Evolutionary conservation across 1,140 invertebrate genomes (phyloP).

Genomic region (Chironomus striatipennis): DNA sequence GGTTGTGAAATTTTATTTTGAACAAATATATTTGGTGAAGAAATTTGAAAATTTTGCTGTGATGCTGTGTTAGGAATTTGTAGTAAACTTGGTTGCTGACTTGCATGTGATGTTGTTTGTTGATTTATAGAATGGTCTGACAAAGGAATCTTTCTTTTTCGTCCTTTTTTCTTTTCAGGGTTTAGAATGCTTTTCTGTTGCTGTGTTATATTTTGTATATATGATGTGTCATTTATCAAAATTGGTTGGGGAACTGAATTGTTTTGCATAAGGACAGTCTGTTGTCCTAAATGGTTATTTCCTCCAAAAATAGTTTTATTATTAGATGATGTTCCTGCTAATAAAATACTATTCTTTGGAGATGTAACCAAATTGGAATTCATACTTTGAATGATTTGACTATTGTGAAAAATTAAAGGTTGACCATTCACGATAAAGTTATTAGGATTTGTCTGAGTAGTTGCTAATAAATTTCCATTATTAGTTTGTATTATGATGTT

Average conservation of each 20-base stretch:
- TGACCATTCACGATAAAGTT: slow-evolving; percentile 8
- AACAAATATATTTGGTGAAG: slow-evolving; percentile 55
- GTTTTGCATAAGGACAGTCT: slow-evolving; percentile 61
- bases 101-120: no score
- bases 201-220: slow-evolving; percentile 42
- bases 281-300: slow-evolving; percentile 49
- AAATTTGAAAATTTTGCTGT: slow-evolving; percentile 53
- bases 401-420: not conserved
- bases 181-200: slow-evolving; percentile 52
- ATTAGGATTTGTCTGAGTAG: not conserved
- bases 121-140: not conserved
- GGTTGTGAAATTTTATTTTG: slow-evolving; percentile 40
- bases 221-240: slow-evolving; percentile 40
- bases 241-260: slow-evolving; percentile 61
- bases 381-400: slow-evolving; percentile 15
- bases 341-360: not conserved
- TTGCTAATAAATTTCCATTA: not conserved
- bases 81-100: slow-evolving; percentile 31
- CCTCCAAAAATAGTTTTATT: slow-evolving; percentile 36
- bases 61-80: slow-evolving; percentile 34
- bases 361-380: not conserved
- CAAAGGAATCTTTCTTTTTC: slow-evolving; percentile 59
- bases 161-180: slow-evolving; percentile 62
- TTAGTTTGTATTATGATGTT: not conserved
- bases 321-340: not conserved